Percentiles rank a stretch among this genome's conserved stretches.
phyloP scores from a whole-genome alignment of 2,888 invertebrate genomes.

The Tenthredo notha region DNA sequence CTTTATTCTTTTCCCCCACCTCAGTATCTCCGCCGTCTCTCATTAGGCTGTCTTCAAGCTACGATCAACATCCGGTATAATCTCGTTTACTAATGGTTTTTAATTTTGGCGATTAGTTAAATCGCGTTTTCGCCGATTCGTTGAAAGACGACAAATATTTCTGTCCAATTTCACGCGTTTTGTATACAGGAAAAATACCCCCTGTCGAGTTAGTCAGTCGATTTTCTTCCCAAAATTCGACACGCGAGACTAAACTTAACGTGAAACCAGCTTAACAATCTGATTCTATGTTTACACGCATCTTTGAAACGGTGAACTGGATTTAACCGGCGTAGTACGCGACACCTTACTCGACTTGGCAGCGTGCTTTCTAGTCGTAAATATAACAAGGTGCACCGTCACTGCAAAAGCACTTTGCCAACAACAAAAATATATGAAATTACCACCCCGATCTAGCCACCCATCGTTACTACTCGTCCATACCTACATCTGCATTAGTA shows the following conservation, averaged over 20 bases:
- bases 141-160: slow-evolving; percentile 54
- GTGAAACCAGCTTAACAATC: slow-evolving; percentile 35
- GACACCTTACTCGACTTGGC: slow-evolving; percentile 76
- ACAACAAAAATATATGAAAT: slow-evolving; percentile 45
- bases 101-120: neutral
- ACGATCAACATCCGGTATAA: neutral
- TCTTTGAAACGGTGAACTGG: slow-evolving; percentile 64
- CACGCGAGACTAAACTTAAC: neutral
- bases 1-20: slow-evolving; percentile 53
- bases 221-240: neutral
- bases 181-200: neutral
- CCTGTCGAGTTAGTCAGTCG: slow-evolving; percentile 14
- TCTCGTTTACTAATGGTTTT: neutral
- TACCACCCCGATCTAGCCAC: neutral
- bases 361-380: slow-evolving; percentile 68
- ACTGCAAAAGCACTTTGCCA: slow-evolving; percentile 52
- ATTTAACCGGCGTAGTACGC: slow-evolving; percentile 69
- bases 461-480: neutral
- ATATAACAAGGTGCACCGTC: slow-evolving; percentile 65
- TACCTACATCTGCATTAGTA: neutral
- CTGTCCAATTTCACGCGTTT: slow-evolving; percentile 58
- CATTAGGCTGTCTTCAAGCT: slow-evolving; percentile 42
- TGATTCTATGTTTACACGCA: slow-evolving; percentile 47
- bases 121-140: slow-evolving; percentile 14
- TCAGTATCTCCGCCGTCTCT: slow-evolving; percentile 4